phyloP scores from a whole-genome alignment of 2,113 vertebrate genomes.

The Rhea pennata region DNA sequence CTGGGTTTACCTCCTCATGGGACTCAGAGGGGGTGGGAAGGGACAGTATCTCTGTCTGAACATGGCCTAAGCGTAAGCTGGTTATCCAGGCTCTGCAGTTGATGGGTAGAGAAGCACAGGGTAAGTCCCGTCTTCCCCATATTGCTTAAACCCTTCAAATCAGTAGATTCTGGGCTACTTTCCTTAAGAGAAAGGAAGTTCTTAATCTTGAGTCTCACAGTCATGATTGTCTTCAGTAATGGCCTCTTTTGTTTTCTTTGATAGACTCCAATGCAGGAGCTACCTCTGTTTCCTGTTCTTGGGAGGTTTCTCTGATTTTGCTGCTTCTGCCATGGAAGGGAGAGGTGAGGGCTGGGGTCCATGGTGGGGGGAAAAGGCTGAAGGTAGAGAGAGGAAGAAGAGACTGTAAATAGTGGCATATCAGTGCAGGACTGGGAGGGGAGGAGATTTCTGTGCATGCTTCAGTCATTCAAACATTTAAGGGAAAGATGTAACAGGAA shows the following conservation, averaged over 20 bases:
- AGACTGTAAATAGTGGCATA: neutral
- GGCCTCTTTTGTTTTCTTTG: neutral
- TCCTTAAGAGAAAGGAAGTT: neutral
- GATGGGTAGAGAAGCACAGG: neutral
- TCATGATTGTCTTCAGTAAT: neutral
- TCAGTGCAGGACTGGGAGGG: neutral
- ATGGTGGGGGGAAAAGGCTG: neutral
- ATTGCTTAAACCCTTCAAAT: neutral
- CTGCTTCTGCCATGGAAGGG: too few relatives aligned
- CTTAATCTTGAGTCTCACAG: rapidly evolving
- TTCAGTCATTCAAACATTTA: neutral
- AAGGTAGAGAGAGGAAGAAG: neutral
- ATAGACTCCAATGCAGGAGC: neutral
- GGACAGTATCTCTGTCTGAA: neutral
- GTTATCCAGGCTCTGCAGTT: neutral
- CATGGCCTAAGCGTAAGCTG: rapidly evolving
- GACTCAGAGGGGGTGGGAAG: neutral
- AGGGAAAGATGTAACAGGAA: neutral
- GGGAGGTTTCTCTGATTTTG: too few relatives aligned
- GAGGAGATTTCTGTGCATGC: rapidly evolving
- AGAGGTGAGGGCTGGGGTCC: too few relatives aligned
- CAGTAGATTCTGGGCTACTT: neutral
- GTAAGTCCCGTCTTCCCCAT: neutral
- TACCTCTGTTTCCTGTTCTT: neutral
- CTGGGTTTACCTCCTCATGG: neutral